Evolutionary conservation across 1,140 invertebrate species (phyloP), one percentile per base, ranked within the genome.

Genomic region (Drosophila triauraria): DNA sequence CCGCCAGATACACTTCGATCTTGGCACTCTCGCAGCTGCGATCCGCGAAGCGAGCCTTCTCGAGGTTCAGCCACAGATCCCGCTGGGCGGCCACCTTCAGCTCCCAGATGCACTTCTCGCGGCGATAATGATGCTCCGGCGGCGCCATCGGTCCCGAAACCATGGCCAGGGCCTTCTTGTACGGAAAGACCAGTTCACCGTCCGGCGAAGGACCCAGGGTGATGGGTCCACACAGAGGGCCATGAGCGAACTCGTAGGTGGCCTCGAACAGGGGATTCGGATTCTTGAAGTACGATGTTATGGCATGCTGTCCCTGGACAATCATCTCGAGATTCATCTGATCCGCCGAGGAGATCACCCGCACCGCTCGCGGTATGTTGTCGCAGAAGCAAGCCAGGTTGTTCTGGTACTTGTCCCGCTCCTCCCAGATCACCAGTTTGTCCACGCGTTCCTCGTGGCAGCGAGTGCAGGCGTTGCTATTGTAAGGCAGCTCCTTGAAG

Each of bases 81-180:
- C 96, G 93, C 42, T 97, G 96, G 54, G 95, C 94, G 68, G 96
- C 96, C 4, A 97, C 96, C 63, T 95, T 95, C 30, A 98, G 93
- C 84, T 98, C 97, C 97, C 97, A 98, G 58, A 98, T 97, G 88
- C 97, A 98, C 78, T 96, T 96, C 54, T 97, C 96, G 1, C 95
- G 94, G 60, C 96, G 95, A 46, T 92, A 92, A 25, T 92, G 88
- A 57, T 92, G 91, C 53, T 92, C 91, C 0, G 91, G 91, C 20
- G 85, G 83, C 0, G 86, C 90, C 88, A 92, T 92, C 8, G 90
- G 86, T 5, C 92, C 91, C 0, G 88, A 81, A 1, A 92, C 91
- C 84, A 92, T 84, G 3, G 96, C 96, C 44, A 97, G 93, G 0
- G 96, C 96, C 86, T 97, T 96, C 87, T 97, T 96, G 84, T 96